Evolutionary conservation across 1,140 invertebrate species (phyloP).

Genomic region (Manduca sexta): DNA sequence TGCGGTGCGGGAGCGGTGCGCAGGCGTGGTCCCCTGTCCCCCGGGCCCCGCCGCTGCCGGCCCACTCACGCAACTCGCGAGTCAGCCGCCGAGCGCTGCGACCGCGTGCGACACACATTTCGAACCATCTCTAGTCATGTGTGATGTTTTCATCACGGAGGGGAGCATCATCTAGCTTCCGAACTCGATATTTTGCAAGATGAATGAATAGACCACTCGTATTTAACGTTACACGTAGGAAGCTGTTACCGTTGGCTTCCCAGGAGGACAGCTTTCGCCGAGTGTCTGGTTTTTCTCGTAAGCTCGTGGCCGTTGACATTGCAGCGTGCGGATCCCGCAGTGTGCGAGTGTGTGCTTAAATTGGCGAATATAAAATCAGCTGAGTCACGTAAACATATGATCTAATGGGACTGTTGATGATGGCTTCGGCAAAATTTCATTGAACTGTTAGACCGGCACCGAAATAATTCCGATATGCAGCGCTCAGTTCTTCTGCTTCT

Average conservation of each 20-base stretch:
- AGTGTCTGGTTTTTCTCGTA: slow-evolving; percentile 59
- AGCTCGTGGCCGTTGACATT: slow-evolving; percentile 68
- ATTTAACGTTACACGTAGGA: slow-evolving; percentile 5
- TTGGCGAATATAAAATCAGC: slow-evolving; percentile 61
- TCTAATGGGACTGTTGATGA: slow-evolving; percentile 39
- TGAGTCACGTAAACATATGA: slow-evolving; percentile 67
- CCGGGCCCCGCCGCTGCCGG: slow-evolving; percentile 27
- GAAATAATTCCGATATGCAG: slow-evolving; percentile 49
- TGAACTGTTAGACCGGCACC: slow-evolving; percentile 25
- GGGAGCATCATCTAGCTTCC: slow-evolving; percentile 40
- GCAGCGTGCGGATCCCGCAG: slow-evolving; percentile 68
- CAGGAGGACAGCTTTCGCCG: slow-evolving; percentile 51
- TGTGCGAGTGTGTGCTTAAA: slow-evolving; percentile 70
- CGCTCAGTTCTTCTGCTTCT: slow-evolving; percentile 46
- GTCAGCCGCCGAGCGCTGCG: slow-evolving; percentile 59
- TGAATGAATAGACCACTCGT: slow-evolving; percentile 43
- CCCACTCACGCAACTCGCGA: slow-evolving; percentile 64
- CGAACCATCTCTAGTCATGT: slow-evolving; percentile 50
- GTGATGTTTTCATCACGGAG: slow-evolving; percentile 65
- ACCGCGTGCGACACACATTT: slow-evolving; percentile 50
- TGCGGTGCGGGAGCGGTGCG: slow-evolving; percentile 53
- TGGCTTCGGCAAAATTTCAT: slow-evolving; percentile 34
- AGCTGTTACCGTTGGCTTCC: slow-evolving; percentile 7
- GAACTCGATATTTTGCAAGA: slow-evolving; percentile 25
- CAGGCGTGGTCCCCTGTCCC: slow-evolving; percentile 45